Evolutionary conservation across 2,888 invertebrate species (phyloP), one percentile per base, ranked within the genome.

Genomic region (Boloria selene): DNA sequence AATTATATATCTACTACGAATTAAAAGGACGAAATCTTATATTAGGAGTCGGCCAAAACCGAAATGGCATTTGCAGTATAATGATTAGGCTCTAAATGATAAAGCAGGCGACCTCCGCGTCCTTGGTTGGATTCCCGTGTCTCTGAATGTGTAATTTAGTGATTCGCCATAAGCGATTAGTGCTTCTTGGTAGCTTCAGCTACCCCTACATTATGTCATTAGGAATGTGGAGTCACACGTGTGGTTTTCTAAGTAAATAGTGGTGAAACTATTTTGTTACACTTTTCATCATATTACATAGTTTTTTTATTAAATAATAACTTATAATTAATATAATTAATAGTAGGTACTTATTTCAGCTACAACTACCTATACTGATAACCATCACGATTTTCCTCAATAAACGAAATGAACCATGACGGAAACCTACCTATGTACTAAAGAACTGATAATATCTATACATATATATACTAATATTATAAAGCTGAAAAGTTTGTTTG

Each of bases 1-100:
- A 90, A 90, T 88, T 84, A 83, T 78, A 78, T 79, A 38, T 38
- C 31, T 38, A 78, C 78, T 79, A 75, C 76, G 81, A 81, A 83
- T 83, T 82, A 80, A 80, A 75, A 79, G 72, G 71, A 70, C 70
- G 76, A 76, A 80, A 82, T 84, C 81, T 82, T 79, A 80, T 85
- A 90, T 90, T 90, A 90, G 88, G 86, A 89, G 72, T 79, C 79
- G 72, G 72, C 80, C 79, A 73, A 85, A 88, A 81, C 87, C 79
- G 81, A 86, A 91, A 91, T 90, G 91, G 88, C 90, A 91, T 88
- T 87, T 81, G 88, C 82, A 80, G 75, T 82, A 86, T 88, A 82
- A 87, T 92, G 85, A 89, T 90, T 89, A 90, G 86, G 79, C 81
- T 81, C 84, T 87, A 89, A 90, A 90, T 90, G 91, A 90, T 90